Evolutionary conservation across 1,140 invertebrate species (phyloP).

Genomic region (Theocolax elegans): DNA sequence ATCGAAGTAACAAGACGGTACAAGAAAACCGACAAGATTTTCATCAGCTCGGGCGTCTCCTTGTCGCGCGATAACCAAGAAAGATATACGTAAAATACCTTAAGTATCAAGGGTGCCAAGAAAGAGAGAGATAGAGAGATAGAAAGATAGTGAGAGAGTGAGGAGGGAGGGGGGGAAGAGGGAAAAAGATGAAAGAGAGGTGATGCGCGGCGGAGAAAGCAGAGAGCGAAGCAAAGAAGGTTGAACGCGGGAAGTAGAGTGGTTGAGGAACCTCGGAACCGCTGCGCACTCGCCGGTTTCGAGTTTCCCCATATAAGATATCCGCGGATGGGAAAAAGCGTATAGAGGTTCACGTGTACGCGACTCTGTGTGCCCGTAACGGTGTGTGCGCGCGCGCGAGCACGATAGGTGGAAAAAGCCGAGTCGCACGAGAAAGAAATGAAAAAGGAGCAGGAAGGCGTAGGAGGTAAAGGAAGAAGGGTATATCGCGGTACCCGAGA

Average conservation of each 20-base stretch:
- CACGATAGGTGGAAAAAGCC: background rate
- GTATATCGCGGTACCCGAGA: background rate
- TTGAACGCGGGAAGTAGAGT: background rate
- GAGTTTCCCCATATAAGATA: slow-evolving; percentile 23
- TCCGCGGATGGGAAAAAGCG: background rate
- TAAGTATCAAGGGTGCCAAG: background rate
- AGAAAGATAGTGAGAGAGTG: too few species aligned
- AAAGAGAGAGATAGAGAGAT: background rate
- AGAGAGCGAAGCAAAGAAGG: too few species aligned
- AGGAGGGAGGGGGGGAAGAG: background rate
- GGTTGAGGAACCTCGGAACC: background rate
- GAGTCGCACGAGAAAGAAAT: background rate
- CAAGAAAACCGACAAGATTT: background rate
- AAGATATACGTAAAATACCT: background rate
- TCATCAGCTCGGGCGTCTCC: background rate
- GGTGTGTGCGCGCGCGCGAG: background rate
- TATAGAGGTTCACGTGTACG: background rate
- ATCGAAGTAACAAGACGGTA: too few species aligned
- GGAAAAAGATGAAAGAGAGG: slow-evolving; percentile 10
- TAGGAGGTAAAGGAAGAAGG: slow-evolving; percentile 1
- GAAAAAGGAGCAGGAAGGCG: slow-evolving; percentile 12
- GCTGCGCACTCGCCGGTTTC: slow-evolving; percentile 3
- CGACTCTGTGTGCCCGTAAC: background rate
- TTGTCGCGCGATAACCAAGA: background rate
- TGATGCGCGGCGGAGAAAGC: background rate